A percentile compares a stretch with the other conserved stretches of the same genome.
Evolutionary conservation across 2,113 vertebrate genomes (phyloP).

Genomic region (Myanophis thanlyinensis): DNA sequence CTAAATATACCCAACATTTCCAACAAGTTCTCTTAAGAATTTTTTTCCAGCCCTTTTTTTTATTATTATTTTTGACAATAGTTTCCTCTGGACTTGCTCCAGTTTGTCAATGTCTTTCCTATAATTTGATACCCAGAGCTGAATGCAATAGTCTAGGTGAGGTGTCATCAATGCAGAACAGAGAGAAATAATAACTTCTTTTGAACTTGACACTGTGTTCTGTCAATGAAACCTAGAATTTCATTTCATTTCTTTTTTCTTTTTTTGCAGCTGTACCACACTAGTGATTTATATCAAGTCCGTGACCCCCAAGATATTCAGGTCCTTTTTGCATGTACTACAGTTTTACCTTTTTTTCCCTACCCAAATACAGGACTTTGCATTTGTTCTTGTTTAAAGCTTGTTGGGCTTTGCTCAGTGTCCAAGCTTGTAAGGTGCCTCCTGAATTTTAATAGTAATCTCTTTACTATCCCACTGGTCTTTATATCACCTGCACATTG

Average conservation of each 20-base stretch:
- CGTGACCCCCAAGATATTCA: not conserved
- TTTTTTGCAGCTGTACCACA: not conserved
- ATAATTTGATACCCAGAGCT: not conserved
- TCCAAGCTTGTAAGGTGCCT: not conserved
- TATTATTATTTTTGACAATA: not conserved
- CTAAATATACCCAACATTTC: not conserved
- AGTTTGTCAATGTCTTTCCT: not conserved
- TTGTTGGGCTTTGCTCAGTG: not conserved
- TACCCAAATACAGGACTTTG: not conserved
- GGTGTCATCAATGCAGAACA: not conserved
- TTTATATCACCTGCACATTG: not conserved
- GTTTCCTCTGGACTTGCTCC: not conserved
- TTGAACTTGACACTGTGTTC: not conserved
- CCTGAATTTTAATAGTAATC: not conserved
- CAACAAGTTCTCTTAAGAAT: not conserved
- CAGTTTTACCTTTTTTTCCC: not conserved
- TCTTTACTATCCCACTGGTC: not conserved
- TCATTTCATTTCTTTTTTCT: not conserved
- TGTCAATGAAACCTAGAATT: not conserved
- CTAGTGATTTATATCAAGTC: not conserved
- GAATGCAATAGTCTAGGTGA: not conserved
- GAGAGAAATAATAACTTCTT: not conserved
- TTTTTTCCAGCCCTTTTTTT: not conserved
- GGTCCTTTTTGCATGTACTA: not conserved
- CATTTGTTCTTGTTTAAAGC: not conserved